A percentile compares a stretch with the other conserved stretches of the same genome.
Evolutionary conservation across 2,797 vertebrate genomes (phyloP).

Genomic region (Periophthalmus magnuspinnatus): DNA sequence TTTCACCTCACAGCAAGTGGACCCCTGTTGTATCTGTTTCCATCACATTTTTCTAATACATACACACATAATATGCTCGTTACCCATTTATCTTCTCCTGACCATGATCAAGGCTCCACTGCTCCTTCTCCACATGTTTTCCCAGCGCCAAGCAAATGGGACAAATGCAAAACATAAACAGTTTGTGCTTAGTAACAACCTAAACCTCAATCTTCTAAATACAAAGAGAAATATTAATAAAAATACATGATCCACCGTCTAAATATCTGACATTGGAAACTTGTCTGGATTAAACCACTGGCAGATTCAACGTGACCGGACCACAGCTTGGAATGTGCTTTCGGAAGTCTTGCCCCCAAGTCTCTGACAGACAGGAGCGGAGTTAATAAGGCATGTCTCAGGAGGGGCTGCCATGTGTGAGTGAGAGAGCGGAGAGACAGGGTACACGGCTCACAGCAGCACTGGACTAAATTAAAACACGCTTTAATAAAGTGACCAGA

Average conservation of each 20-base stretch:
- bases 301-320: conserved; percentile 46
- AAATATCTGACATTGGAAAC: neutral
- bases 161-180: neutral
- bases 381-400: conserved; percentile 74
- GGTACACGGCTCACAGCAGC: conserved; percentile 69
- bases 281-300: conserved; percentile 39
- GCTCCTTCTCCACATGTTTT: neutral
- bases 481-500: conserved; percentile 87
- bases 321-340: conserved; percentile 52
- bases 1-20: neutral
- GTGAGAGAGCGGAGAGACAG: conserved; percentile 24
- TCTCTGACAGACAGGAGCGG: conserved; percentile 72
- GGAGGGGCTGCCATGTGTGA: conserved; percentile 43
- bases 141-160: neutral
- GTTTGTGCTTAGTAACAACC: neutral
- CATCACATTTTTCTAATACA: neutral
- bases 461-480: conserved; percentile 86
- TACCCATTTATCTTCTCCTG: no score
- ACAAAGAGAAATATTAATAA: neutral
- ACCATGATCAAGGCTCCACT: no score
- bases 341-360: conserved; percentile 53
- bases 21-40: neutral
- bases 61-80: neutral
- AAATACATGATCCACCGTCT: neutral
- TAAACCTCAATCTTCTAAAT: neutral